A percentile compares a stretch with the other conserved stretches of the same genome.
Evolutionary conservation across 2,797 vertebrate genomes (phyloP).

Genomic region (Caiman crocodilus): DNA sequence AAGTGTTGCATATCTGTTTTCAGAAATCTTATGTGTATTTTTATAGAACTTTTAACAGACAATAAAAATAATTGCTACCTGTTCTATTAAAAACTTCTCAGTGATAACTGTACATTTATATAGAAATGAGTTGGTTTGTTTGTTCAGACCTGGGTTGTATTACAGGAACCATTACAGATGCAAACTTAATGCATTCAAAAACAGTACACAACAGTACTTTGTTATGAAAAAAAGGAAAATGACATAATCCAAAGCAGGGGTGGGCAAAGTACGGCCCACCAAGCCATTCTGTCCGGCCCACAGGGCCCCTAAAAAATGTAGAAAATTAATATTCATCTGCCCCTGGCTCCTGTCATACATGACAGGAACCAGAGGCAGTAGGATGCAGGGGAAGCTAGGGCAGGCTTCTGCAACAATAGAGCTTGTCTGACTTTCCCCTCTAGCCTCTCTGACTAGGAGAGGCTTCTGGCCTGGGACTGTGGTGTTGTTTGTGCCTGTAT

Average conservation of each 20-base stretch:
- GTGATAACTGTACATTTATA: constrained; percentile 38
- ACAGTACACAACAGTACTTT: background rate
- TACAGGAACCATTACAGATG: constrained; percentile 19
- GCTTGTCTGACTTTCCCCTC: no score
- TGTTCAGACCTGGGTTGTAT: background rate
- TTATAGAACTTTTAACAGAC: constrained; percentile 73
- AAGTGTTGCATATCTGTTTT: constrained; percentile 22
- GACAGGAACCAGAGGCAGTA: no score
- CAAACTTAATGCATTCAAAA: constrained; percentile 4
- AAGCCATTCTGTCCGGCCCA: no score
- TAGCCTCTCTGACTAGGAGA: no score
- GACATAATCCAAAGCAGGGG: background rate
- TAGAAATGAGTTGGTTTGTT: background rate
- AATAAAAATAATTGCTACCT: constrained; percentile 66
- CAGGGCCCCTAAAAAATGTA: no score
- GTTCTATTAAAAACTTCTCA: constrained; percentile 38
- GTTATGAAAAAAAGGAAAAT: background rate
- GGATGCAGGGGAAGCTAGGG: no score
- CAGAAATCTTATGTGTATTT: constrained; percentile 75
- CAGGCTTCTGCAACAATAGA: no score
- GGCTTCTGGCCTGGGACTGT: no score
- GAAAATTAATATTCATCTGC: no score
- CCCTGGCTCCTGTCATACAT: no score
- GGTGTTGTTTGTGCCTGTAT: no score
- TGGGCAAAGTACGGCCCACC: no score